Evolutionary conservation across 2,797 vertebrate genomes (phyloP).

Genomic region (Dermochelys coriacea): DNA sequence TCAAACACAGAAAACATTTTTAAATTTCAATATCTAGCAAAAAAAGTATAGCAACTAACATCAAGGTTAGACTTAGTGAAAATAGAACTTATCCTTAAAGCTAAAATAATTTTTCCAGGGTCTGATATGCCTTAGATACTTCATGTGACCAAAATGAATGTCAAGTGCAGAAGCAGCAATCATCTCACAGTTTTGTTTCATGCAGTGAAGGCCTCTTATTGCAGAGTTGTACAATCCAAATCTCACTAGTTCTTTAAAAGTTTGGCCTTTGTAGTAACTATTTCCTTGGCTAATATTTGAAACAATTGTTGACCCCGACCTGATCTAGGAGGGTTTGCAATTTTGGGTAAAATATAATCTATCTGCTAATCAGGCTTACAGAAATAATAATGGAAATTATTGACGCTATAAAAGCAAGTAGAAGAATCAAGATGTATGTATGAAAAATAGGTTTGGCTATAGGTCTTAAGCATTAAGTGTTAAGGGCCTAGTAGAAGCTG

Average conservation of each 20-base stretch:
- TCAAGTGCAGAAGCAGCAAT: neutral
- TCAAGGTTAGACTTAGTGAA: constrained; percentile 22
- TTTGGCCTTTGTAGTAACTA: neutral
- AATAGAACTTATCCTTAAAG: neutral
- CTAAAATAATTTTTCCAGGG: neutral
- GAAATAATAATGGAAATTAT: too few species aligned
- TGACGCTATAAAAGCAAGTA: too few species aligned
- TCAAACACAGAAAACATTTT: neutral
- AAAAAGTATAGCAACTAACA: neutral
- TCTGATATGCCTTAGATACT: neutral
- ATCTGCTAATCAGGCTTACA: too few species aligned
- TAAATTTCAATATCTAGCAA: neutral
- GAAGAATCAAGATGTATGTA: too few species aligned
- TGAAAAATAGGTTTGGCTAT: too few species aligned
- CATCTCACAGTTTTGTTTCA: neutral
- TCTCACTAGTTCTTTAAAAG: too few species aligned
- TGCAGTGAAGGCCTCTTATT: constrained; percentile 9
- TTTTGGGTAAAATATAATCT: too few species aligned
- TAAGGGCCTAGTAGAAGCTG: too few species aligned
- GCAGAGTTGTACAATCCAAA: constrained; percentile 18
- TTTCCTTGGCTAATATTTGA: constrained; percentile 17
- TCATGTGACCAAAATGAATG: neutral
- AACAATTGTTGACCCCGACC: neutral
- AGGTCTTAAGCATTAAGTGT: too few species aligned
- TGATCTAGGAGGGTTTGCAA: too few species aligned